A percentile compares a stretch with the other conserved stretches of the same genome.
Evolutionary conservation across 2,113 vertebrate genomes (phyloP).

Genomic region (Leiothrix lutea): DNA sequence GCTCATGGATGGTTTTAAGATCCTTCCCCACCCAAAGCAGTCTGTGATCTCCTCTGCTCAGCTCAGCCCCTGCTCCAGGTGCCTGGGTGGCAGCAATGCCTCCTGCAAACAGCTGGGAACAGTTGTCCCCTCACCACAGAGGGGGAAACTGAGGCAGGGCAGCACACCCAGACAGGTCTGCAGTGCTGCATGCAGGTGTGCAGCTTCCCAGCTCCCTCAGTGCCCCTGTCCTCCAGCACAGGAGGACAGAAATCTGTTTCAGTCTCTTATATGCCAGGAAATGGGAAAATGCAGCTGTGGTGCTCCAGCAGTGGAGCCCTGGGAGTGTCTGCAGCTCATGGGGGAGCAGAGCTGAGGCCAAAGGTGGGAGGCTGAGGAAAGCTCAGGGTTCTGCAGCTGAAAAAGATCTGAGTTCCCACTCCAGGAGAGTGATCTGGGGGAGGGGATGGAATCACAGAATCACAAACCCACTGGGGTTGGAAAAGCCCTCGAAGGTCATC

Average conservation of each 20-base stretch:
- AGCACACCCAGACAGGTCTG: background rate
- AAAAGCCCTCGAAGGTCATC: background rate
- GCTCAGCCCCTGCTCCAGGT: background rate
- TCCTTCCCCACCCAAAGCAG: background rate
- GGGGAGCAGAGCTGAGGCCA: background rate
- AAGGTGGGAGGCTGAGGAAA: background rate
- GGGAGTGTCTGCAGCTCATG: accelerated
- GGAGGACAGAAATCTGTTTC: background rate
- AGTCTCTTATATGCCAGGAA: background rate
- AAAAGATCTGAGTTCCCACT: background rate
- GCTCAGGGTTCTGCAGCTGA: background rate
- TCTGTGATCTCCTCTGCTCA: background rate
- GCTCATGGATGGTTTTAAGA: background rate
- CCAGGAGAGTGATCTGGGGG: background rate
- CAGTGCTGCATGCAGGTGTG: background rate
- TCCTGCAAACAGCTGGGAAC: background rate
- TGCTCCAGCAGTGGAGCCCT: too few species aligned
- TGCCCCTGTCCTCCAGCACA: background rate
- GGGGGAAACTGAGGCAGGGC: background rate
- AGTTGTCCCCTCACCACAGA: background rate
- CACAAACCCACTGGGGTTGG: background rate
- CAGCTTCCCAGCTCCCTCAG: background rate
- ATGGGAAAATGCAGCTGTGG: background rate
- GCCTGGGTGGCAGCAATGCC: background rate
- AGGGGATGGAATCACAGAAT: background rate